phyloP scores from a whole-genome alignment of 2,888 invertebrate species.

The Onchidella celtica region DNA sequence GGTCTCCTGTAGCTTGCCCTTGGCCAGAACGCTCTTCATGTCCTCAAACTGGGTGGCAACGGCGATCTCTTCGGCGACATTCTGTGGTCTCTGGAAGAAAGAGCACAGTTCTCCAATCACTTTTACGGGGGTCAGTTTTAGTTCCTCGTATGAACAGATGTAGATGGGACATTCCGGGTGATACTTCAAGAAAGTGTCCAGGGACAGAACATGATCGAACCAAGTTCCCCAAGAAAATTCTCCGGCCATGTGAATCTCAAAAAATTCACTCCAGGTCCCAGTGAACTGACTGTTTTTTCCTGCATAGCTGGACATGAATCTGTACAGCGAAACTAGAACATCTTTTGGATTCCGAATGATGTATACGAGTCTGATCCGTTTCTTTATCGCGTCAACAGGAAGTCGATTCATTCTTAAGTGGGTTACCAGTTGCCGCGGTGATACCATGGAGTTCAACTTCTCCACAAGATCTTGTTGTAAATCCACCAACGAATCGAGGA shows the following conservation, averaged over 20 bases:
- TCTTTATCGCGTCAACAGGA: conserved; percentile 7
- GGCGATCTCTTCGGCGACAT: conserved; percentile 14
- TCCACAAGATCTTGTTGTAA: neutral
- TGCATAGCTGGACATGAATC: neutral
- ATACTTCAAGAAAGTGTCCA: neutral
- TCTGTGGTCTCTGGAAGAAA: conserved; percentile 13
- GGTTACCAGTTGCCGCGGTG: neutral
- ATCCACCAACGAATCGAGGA: conserved; percentile 3
- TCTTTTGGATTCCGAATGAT: conserved; percentile 34
- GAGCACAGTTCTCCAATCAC: conserved; percentile 7
- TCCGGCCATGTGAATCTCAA: neutral
- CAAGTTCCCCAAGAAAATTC: conserved; percentile 15
- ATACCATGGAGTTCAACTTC: neutral
- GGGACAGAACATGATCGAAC: conserved; percentile 24
- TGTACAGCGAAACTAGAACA: neutral
- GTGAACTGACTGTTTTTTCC: neutral
- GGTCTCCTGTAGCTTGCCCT: neutral
- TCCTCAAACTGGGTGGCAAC: conserved; percentile 4
- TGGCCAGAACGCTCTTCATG: neutral
- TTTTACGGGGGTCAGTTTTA: neutral
- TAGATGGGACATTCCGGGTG: conserved; percentile 4
- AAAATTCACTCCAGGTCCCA: conserved; percentile 20
- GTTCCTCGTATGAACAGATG: conserved; percentile 9
- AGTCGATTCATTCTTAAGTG: conserved; percentile 4
- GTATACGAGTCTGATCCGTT: conserved; percentile 9